Percentiles rank a stretch among this genome's conserved stretches.
These are phyloP conservation scores for Raphicerus campestris DNA, from an alignment of 2,113 vertebrate species.

Conservation along the genomic window DNA sequence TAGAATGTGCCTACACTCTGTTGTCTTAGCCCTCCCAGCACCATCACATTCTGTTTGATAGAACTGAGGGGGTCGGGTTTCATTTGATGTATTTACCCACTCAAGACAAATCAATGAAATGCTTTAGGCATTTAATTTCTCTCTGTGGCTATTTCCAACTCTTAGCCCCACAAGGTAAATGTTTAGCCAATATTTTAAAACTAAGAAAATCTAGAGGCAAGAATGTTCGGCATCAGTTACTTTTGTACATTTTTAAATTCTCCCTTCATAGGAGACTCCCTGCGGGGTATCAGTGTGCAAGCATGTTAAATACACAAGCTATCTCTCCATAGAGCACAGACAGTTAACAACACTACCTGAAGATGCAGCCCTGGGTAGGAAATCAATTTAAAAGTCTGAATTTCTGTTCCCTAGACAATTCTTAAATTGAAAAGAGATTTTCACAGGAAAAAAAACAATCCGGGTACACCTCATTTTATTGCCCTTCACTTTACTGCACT, in stretches of 20 bases:
- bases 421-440: slow-evolving; percentile 4
- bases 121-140: slow-evolving; percentile 6
- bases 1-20: not conserved
- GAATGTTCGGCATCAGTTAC: not conserved
- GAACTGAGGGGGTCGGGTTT: not conserved
- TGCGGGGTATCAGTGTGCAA: not conserved
- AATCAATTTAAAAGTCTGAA: not conserved
- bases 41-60: not conserved
- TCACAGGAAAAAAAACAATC: not conserved
- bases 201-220: not conserved
- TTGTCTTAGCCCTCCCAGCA: not conserved
- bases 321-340: not conserved
- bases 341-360: not conserved
- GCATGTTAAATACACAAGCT: not conserved
- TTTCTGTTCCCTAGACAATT: not conserved
- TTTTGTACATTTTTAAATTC: slow-evolving; percentile 27
- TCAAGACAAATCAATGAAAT: slow-evolving; percentile 24
- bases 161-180: slow-evolving; percentile 4
- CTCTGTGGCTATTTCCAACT: not conserved
- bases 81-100: slow-evolving; percentile 23
- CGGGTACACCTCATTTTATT: not conserved
- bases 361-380: not conserved
- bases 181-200: slow-evolving; percentile 37
- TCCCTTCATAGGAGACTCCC: slow-evolving; percentile 22
- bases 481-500: not conserved